Evolutionary conservation across 2,888 invertebrate genomes (phyloP), one percentile per base, ranked within the genome.

Genomic region (Xanthostigma xanthostigma): DNA sequence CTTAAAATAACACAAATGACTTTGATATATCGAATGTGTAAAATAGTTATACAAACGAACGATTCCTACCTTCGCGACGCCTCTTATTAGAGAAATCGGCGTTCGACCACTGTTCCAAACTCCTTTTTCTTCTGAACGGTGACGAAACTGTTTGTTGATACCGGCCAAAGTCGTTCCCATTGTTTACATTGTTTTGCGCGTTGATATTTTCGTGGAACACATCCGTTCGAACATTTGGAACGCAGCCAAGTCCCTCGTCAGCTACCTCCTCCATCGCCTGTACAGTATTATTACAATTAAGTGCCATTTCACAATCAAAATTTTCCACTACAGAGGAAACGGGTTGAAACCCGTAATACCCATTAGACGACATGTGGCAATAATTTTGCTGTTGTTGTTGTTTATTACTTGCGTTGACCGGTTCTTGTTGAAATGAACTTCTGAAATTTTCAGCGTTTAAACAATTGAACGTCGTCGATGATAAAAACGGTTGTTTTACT

Each of bases 321-420:
- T 13, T 46, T 34, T 46, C 41, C 36, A 13, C 27, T 27, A 27
- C 27, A 27, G 46, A n/a, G n/a, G 40, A 17, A 13, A 40, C 13
- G 33, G 57, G 56, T 51, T 59, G 58, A 51, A 57, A 60, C 36
- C 60, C 60, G 44, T 60, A 60, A 54, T 60, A 60, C 11, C 56
- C 60, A 49, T 58, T 59, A 9, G 57, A 55, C n/a, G 58, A 57
- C 17, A 56, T 53, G 13, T 46, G 27, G 27, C 6, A 27, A 27
- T 27, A 27, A 27, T 1, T 27, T 27, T 27, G 27, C 27, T 27
- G 27, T 27, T 27, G 27, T 27, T 27, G 27, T 27, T 27, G 27
- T 27, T 27, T 27, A 27, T 27, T 27, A 6, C 27, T 27, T 27
- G 27, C 27, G 27, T 27, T 6, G 27, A 27, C 27, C 27, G 27